phyloP scores from a whole-genome alignment of 2,797 vertebrate genomes.

The Discoglossus pictus region DNA sequence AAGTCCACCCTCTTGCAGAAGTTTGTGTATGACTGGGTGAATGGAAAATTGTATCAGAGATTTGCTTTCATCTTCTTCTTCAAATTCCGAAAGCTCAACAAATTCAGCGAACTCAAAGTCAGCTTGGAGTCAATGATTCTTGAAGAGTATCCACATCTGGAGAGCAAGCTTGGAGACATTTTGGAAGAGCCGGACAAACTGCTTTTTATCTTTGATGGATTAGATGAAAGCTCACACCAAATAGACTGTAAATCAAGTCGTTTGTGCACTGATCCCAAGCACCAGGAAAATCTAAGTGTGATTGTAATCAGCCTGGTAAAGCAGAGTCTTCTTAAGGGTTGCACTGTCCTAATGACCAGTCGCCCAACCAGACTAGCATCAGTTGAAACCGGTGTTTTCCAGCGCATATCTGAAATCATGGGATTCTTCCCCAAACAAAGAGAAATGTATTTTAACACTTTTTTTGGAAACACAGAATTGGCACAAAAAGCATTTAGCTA shows the following conservation, averaged over 20 bases:
- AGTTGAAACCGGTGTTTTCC: too few relatives aligned
- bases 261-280: constrained; percentile 2
- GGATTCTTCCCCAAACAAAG: too few relatives aligned
- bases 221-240: too few relatives aligned
- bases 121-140: constrained; percentile 62
- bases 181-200: constrained; percentile 59
- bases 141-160: constrained; percentile 39
- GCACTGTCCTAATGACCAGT: background rate
- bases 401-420: too few relatives aligned
- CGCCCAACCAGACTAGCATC: background rate
- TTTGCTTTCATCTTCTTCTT: constrained; percentile 65
- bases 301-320: constrained; percentile 67
- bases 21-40: constrained; percentile 67
- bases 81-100: constrained; percentile 54
- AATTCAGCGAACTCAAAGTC: constrained; percentile 13
- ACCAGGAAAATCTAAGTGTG: constrained; percentile 47
- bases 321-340: constrained; percentile 52
- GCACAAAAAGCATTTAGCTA: constrained; percentile 51
- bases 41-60: constrained; percentile 56
- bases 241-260: constrained; percentile 55
- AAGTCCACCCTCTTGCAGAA: constrained; percentile 70
- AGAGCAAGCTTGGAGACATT: constrained; percentile 24
- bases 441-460: too few relatives aligned
- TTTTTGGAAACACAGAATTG: constrained; percentile 61
- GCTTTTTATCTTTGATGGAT: constrained; percentile 70